phyloP scores from a whole-genome alignment of 1,140 invertebrate species.

The Cheumatopsyche charites region DNA sequence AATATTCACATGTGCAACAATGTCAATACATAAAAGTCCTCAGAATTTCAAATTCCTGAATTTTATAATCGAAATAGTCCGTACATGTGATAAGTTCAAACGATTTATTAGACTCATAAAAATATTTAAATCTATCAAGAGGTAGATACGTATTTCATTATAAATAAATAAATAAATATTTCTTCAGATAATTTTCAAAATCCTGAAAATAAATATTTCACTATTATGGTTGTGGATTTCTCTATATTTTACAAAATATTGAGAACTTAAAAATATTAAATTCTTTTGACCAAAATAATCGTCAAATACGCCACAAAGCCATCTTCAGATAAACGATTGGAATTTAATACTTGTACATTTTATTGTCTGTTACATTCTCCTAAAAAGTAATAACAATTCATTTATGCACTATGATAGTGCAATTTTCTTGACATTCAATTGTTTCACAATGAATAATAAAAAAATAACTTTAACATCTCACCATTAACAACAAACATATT shows the following conservation, averaged over 20 bases:
- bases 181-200: background rate
- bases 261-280: no score
- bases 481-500: slow-evolving; percentile 46
- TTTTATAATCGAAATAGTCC: no score
- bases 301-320: slow-evolving; percentile 27
- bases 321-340: slow-evolving; percentile 15
- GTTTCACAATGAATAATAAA: slow-evolving; percentile 39
- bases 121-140: background rate
- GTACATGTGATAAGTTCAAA: no score
- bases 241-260: no score
- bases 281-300: background rate
- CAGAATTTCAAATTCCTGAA: no score
- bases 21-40: no score
- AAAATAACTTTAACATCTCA: slow-evolving; percentile 46
- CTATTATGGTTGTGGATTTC: no score
- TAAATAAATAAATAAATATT: slow-evolving; percentile 13
- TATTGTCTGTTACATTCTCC: slow-evolving; percentile 1
- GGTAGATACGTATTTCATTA: slow-evolving; percentile 2
- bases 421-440: background rate
- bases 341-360: slow-evolving; percentile 34
- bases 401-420: slow-evolving; percentile 12
- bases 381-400: slow-evolving; percentile 33
- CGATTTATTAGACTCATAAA: no score
- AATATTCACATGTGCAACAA: no score
- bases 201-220: no score